A percentile compares a stretch with the other conserved stretches of the same genome.
Evolutionary conservation across 2,888 invertebrate genomes (phyloP).

Genomic region (Cylindroiulus punctatus): DNA sequence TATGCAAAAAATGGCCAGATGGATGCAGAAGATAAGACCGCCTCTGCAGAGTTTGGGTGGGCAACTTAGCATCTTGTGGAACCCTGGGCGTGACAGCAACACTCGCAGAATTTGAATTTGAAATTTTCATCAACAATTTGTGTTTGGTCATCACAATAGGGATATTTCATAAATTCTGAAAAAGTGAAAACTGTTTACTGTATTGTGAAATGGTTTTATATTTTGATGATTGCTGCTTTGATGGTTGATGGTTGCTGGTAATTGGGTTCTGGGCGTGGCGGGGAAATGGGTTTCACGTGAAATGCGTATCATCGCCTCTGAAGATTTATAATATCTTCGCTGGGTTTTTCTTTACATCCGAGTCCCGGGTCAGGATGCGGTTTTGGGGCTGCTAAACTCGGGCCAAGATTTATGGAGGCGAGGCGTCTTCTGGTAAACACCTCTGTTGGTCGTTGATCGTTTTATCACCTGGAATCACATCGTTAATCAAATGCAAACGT

Average conservation of each 20-base stretch:
- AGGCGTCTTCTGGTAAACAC: conserved; percentile 10
- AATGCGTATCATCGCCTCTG: neutral
- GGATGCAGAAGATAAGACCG: neutral
- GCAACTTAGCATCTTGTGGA: neutral
- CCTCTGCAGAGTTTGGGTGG: conserved; percentile 18
- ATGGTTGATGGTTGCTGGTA: too few species aligned
- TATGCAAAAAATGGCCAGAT: neutral
- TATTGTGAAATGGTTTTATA: too few species aligned
- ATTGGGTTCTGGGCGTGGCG: conserved; percentile 1
- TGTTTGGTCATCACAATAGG: too few species aligned
- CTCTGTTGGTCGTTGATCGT: neutral
- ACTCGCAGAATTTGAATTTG: too few species aligned
- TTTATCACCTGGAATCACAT: conserved; percentile 18
- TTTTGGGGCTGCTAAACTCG: neutral
- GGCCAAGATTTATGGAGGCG: conserved; percentile 1
- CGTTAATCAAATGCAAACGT: conserved; percentile 10
- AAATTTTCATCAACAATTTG: too few species aligned
- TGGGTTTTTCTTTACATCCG: neutral
- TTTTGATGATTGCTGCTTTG: too few species aligned
- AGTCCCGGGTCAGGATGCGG: neutral
- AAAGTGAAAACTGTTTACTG: too few species aligned
- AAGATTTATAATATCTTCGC: neutral
- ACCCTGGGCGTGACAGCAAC: too few species aligned
- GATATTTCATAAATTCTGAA: too few species aligned
- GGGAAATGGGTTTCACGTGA: neutral